Percentiles rank a stretch among this genome's conserved stretches.
phyloP scores from a whole-genome alignment of 2,888 invertebrate genomes.

The Drosophila melanosoma region DNA sequence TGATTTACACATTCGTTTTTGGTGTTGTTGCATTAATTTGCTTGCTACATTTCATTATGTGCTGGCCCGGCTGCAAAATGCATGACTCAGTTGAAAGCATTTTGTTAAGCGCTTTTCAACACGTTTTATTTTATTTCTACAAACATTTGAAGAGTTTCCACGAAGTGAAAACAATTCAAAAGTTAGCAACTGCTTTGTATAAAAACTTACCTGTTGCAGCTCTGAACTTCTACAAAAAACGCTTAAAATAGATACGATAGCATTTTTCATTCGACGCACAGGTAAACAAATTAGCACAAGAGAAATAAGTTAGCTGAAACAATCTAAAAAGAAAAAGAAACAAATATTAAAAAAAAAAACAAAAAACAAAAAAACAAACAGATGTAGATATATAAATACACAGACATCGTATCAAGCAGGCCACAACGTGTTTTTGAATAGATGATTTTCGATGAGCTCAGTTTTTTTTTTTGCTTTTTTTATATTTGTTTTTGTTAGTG shows the following conservation, averaged over 20 bases:
- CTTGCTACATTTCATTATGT: constrained; percentile 3
- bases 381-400: constrained; percentile 46
- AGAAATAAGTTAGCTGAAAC: constrained; percentile 26
- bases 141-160: constrained; percentile 14
- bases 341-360: constrained; percentile 39
- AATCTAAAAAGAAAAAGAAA: constrained; percentile 36
- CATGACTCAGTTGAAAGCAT: constrained; percentile 60
- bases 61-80: constrained; percentile 49
- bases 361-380: constrained; percentile 68
- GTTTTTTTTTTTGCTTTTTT: constrained; percentile 31
- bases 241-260: constrained; percentile 58
- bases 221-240: constrained; percentile 29
- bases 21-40: constrained; percentile 8
- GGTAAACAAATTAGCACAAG: constrained; percentile 68
- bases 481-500: constrained; percentile 25
- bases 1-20: constrained; percentile 56
- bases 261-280: constrained; percentile 15
- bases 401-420: not conserved
- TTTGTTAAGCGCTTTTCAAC: constrained; percentile 67
- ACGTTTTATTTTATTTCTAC: constrained; percentile 42
- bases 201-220: constrained; percentile 46
- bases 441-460: constrained; percentile 71
- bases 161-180: constrained; percentile 35
- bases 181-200: constrained; percentile 45
- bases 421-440: constrained; percentile 38